Evolutionary conservation across 2,888 invertebrate genomes (phyloP).

Genomic region (Apotomis betuletana): DNA sequence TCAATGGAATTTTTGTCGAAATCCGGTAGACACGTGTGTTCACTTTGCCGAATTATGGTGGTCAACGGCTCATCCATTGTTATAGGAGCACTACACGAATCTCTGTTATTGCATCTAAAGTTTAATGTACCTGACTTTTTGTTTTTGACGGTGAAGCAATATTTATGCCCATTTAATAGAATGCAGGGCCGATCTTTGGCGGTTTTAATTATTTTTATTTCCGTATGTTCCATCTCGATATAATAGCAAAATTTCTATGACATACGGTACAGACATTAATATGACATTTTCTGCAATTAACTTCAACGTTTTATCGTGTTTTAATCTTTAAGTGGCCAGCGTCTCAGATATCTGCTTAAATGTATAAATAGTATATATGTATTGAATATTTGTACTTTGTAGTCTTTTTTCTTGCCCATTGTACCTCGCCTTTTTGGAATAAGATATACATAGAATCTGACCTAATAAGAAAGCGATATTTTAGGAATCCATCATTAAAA

Average conservation of each 20-base stretch:
- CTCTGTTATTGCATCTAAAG: constrained; percentile 16
- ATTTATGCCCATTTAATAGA: constrained; percentile 2
- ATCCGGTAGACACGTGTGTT: not conserved
- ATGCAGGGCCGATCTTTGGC: constrained; percentile 16
- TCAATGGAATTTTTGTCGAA: not conserved
- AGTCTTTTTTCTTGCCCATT: not conserved
- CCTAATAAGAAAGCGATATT: constrained; percentile 16
- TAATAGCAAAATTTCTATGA: constrained; percentile 5
- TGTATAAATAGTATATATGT: not conserved
- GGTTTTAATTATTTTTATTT: constrained; percentile 4
- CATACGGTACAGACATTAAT: constrained; percentile 9
- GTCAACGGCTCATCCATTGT: not conserved
- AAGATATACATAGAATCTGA: constrained; percentile 10
- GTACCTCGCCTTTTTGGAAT: constrained; percentile 7
- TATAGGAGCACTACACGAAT: constrained; percentile 5
- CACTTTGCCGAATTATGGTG: no score
- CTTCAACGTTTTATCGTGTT: constrained; percentile 3
- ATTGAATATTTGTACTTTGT: not conserved
- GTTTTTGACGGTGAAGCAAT: constrained; percentile 11
- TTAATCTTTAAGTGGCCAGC: constrained; percentile 13
- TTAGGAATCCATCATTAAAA: constrained; percentile 15
- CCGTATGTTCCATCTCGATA: constrained; percentile 4
- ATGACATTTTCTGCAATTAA: constrained; percentile 9
- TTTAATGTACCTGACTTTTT: not conserved
- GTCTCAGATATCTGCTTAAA: constrained; percentile 4